These are phyloP conservation scores for Creontiades dilutus DNA, from an alignment of 2,888 invertebrate species.

Conservation along the genomic window DNA sequence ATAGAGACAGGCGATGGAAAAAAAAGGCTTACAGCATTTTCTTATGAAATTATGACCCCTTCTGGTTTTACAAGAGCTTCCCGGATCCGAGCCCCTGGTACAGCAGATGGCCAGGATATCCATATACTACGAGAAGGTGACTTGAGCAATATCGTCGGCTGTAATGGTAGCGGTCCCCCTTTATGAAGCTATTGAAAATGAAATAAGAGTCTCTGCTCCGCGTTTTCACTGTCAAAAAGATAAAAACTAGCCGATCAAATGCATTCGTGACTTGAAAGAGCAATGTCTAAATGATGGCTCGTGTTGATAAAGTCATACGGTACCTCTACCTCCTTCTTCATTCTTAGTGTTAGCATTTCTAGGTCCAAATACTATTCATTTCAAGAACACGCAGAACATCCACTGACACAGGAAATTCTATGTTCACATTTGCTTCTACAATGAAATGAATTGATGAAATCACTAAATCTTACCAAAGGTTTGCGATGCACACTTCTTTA, in stretches of 20 bases:
- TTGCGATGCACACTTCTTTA: too few relatives aligned
- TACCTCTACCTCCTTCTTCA: neutral
- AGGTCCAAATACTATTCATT: too few relatives aligned
- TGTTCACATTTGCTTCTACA: too few relatives aligned
- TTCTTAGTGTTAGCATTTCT: too few relatives aligned
- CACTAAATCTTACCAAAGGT: too few relatives aligned
- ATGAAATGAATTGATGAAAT: too few relatives aligned
- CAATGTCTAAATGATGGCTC: neutral
- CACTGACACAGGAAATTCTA: too few relatives aligned
- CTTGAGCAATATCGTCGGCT: neutral
- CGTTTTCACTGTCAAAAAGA: neutral
- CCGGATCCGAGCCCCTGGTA: neutral
- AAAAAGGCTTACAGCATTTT: neutral
- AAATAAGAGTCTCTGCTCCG: neutral
- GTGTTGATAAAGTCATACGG: neutral
- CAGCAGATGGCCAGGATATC: constrained; percentile 9
- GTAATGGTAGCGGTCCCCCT: neutral
- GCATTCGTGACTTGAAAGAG: constrained; percentile 9
- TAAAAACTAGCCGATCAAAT: neutral
- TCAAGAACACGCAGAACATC: too few relatives aligned
- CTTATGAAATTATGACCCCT: neutral
- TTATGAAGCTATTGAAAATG: constrained; percentile 31
- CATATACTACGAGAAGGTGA: neutral
- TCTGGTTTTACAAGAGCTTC: neutral
- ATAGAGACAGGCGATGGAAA: neutral